A percentile compares a stretch with the other conserved stretches of the same genome.
Evolutionary conservation across 2,797 vertebrate species (phyloP).

Genomic region (Esox masquinongy): DNA sequence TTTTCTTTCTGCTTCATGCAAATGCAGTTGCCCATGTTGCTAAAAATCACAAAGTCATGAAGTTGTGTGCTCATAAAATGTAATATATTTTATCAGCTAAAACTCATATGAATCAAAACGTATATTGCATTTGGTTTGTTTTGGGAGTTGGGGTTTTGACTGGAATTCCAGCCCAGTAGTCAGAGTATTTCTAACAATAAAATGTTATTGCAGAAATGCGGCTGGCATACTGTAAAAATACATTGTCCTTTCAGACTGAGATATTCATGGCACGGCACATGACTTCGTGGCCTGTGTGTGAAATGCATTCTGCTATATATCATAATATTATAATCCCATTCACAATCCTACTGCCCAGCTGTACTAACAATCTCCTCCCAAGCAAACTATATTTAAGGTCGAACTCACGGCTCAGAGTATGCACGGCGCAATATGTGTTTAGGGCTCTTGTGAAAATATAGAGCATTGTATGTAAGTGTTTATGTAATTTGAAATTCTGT

Average conservation of each 20-base stretch:
- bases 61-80: background rate
- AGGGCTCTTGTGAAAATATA: conserved; percentile 52
- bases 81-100: background rate
- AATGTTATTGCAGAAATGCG: background rate
- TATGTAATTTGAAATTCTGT: conserved; percentile 17
- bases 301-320: conserved; percentile 70
- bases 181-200: background rate
- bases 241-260: conserved; percentile 36
- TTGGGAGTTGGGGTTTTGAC: background rate
- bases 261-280: conserved; percentile 63
- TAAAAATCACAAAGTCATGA: background rate
- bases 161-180: background rate
- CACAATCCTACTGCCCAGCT: conserved; percentile 78
- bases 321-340: conserved; percentile 80
- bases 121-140: background rate
- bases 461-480: conserved; percentile 51
- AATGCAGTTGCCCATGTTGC: background rate
- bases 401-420: conserved; percentile 60
- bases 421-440: conserved; percentile 29
- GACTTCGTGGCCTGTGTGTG: conserved; percentile 35
- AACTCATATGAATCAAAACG: background rate
- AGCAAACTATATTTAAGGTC: conserved; percentile 74
- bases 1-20: background rate
- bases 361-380: conserved; percentile 72
- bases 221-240: background rate